Percentiles rank a stretch among this genome's conserved stretches.
Evolutionary conservation across 2,113 vertebrate genomes (phyloP).

Genomic region (Chionomys nivalis): DNA sequence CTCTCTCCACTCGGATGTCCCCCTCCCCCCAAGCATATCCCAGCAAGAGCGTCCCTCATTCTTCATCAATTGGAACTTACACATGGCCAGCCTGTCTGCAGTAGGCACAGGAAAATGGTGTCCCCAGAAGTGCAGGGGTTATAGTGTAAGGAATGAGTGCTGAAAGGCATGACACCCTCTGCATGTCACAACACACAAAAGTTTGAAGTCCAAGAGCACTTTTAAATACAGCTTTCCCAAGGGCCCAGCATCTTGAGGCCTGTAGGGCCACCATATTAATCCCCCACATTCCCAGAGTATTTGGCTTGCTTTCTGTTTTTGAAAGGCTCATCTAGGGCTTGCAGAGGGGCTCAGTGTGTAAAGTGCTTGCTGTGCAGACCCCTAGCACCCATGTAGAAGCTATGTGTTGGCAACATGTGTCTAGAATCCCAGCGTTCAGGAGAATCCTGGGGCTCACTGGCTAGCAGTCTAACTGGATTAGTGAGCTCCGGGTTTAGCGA

Average conservation of each 20-base stretch:
- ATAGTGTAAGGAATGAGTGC: neutral
- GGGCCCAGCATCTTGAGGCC: neutral
- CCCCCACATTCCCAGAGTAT: neutral
- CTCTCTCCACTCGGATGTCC: neutral
- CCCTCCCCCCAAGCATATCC: neutral
- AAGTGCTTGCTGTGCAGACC: neutral
- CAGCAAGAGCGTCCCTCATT: neutral
- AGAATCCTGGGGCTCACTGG: neutral
- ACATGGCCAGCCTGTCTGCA: neutral
- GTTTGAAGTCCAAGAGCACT: neutral
- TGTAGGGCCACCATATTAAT: neutral
- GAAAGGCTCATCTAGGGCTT: neutral
- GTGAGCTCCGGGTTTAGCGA: neutral
- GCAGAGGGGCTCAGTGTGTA: neutral
- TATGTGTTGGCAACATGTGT: neutral
- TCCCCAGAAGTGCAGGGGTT: neutral
- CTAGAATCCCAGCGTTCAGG: neutral
- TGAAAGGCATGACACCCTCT: fast-evolving
- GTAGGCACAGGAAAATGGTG: no score
- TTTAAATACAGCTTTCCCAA: neutral
- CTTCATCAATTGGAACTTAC: neutral
- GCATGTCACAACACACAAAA: neutral
- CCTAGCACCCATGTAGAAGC: neutral
- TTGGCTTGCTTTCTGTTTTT: neutral
- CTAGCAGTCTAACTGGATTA: neutral